Evolutionary conservation across 2,113 vertebrate genomes (phyloP), one percentile per base, ranked within the genome.

Genomic region (Dromiciops gliroides): DNA sequence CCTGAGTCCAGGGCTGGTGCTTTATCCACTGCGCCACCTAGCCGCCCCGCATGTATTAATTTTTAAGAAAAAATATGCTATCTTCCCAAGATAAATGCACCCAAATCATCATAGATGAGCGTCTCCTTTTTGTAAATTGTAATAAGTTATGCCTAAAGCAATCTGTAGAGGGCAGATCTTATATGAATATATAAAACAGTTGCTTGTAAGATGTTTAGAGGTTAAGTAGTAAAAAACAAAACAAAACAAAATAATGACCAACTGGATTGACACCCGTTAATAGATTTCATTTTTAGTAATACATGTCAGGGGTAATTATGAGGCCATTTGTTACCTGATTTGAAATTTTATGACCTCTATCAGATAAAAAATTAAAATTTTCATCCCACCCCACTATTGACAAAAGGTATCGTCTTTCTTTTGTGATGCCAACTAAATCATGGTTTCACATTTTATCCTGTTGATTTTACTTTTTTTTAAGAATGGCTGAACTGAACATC

Each of bases 121-220:
- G 10, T 60, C 37, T n/a, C n/a, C 31, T 7, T 75, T 75, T 75
- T 75, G 37, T 1, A 37, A n/a, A 75, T 5, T n/a, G 37, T n/a
- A 67, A 67, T 67, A n/a, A 37, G 60, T 3, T 67, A n/a, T n/a
- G 60, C 14, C n/a, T n/a, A 16, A 75, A n/a, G 37, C 37, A n/a
- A 75, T 75, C 14, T n/a, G 14, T 16, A n/a, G 60, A 67, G 31
- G 60, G 60, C 12, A 75, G 37, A 75, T 75, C 12, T 75, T 75
- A 0, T 75, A 22, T 67, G 2, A 12, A n/a, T 16, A 75, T n/a
- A n/a, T 1, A 75, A 75, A 1, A n/a, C 67, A 75, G 37, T 44
- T n/a, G 14, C 19, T 44, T 8, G 2, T n/a, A 19, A 0, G 44
- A 75, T 67, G 11, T 11, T 1, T 12, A 22, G 7, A 44, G n/a